A percentile compares a stretch with the other conserved stretches of the same genome.
These are phyloP conservation scores for Acromyrmex charruanus DNA, from an alignment of 1,140 invertebrate species.

Conservation along the genomic window DNA sequence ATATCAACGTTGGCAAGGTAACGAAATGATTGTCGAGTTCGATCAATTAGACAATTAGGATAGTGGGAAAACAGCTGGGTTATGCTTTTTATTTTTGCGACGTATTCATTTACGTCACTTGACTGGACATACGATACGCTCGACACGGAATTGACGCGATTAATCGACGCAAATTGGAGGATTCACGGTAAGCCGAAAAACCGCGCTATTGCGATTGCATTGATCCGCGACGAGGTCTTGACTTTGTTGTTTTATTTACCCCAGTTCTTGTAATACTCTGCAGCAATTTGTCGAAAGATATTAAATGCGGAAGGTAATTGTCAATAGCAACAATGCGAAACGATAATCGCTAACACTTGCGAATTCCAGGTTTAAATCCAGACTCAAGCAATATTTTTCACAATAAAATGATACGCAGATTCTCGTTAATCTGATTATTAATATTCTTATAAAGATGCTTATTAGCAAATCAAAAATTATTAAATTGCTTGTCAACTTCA, in stretches of 20 bases:
- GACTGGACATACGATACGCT: constrained; percentile 45
- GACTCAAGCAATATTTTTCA: too few species aligned
- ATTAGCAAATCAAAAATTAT: too few species aligned
- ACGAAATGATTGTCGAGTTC: constrained; percentile 81
- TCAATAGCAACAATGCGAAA: background rate
- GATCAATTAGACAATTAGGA: constrained; percentile 83
- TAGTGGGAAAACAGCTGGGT: constrained; percentile 78
- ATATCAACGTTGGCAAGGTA: constrained; percentile 35
- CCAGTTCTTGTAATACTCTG: constrained; percentile 2
- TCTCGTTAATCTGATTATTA: too few species aligned
- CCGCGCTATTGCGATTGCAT: background rate
- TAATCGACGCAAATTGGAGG: constrained; percentile 61
- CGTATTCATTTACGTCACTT: constrained; percentile 72
- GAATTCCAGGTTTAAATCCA: too few species aligned
- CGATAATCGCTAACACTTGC: background rate
- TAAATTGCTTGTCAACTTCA: too few species aligned
- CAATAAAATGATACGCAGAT: too few species aligned
- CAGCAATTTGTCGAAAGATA: constrained; percentile 32
- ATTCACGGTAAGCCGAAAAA: constrained; percentile 25
- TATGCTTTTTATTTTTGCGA: constrained; percentile 70
- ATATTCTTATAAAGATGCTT: too few species aligned
- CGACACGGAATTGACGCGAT: constrained; percentile 62
- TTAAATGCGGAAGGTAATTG: constrained; percentile 29
- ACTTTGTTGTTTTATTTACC: constrained; percentile 11
- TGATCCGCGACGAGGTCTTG: constrained; percentile 15